phyloP scores from a whole-genome alignment of 2,797 vertebrate species.

The Carcharodon carcharias region DNA sequence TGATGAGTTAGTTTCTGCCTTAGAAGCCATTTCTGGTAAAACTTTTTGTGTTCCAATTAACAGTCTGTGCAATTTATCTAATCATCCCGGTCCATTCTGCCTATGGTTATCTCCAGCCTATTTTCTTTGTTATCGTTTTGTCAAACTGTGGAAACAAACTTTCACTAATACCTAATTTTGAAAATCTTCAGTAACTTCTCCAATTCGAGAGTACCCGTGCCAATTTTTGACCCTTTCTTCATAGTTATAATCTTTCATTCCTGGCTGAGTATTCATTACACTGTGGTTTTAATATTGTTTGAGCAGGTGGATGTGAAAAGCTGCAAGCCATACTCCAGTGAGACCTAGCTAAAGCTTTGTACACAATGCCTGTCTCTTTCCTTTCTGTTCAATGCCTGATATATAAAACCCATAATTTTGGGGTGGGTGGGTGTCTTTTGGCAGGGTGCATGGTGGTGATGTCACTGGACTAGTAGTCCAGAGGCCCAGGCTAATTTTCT shows the following conservation, averaged over 20 bases:
- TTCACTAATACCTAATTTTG: neutral
- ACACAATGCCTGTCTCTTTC: neutral
- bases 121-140: neutral
- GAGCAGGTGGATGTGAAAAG: no score
- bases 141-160: neutral
- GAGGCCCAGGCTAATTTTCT: no score
- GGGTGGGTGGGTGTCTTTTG: no score
- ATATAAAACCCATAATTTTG: neutral
- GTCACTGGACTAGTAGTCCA: no score
- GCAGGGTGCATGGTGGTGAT: no score
- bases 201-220: neutral
- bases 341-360: neutral
- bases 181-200: neutral
- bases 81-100: neutral
- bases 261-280: neutral
- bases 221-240: neutral
- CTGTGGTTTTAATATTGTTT: no score
- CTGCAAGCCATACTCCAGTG: no score
- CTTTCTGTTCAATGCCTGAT: neutral
- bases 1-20: neutral
- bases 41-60: neutral
- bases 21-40: neutral
- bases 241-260: neutral
- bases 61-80: neutral
- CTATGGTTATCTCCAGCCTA: neutral